Conservation (phyloP, 2,888 invertebrate genomes). For the Julus scanicus region DNA sequence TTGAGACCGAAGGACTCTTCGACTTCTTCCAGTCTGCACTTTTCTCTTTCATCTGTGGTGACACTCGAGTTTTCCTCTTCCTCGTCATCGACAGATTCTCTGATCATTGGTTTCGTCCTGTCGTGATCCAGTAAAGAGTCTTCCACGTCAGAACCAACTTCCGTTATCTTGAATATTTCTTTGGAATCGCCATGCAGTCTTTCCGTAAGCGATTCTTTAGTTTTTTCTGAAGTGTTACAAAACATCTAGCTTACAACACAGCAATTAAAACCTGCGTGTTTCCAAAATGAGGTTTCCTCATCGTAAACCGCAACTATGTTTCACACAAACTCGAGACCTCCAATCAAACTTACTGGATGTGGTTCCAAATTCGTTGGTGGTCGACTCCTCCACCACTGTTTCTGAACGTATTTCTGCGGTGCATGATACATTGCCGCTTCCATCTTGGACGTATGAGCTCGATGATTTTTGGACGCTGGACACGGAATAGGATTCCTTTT, state of each 20-base stretch:
- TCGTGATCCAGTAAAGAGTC: neutral
- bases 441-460: neutral
- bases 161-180: constrained; percentile 10
- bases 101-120: neutral
- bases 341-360: constrained; percentile 34
- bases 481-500: constrained; percentile 36
- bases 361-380: constrained; percentile 42
- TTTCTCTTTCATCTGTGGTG: neutral
- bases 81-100: neutral
- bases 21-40: neutral
- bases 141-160: neutral
- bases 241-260: neutral
- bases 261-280: too few relatives aligned
- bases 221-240: constrained; percentile 20
- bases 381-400: neutral
- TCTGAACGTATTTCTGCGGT: neutral
- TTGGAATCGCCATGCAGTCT: constrained; percentile 7
- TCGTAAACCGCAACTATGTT: too few relatives aligned
- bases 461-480: constrained; percentile 47
- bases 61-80: neutral
- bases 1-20: neutral
- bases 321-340: neutral
- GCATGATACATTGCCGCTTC: neutral
- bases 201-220: neutral
- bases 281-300: too few relatives aligned